Conservation (phyloP, 2,113 vertebrate genomes). For the Dascyllus trimaculatus region DNA sequence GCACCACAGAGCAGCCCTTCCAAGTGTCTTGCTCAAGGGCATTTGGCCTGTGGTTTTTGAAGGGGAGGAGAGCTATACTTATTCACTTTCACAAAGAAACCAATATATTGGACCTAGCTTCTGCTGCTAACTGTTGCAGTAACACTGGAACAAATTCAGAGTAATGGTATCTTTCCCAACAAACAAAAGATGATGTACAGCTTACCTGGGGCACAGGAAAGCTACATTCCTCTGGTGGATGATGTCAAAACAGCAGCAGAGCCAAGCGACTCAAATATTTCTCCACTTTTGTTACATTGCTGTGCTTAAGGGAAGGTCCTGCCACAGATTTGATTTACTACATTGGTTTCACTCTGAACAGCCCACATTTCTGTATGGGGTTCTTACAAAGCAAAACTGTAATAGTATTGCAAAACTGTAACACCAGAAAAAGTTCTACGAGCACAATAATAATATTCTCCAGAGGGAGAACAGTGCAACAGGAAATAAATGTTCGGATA, state of each 20-base stretch:
- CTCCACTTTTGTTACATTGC: slow-evolving; percentile 45
- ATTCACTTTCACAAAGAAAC: slow-evolving; percentile 36
- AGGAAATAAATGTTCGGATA: slow-evolving; percentile 12
- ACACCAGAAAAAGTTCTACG: background rate
- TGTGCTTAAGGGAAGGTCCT: slow-evolving; percentile 54
- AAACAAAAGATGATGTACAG: slow-evolving; percentile 72
- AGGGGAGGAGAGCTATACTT: slow-evolving; percentile 12
- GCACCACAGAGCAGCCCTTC: background rate
- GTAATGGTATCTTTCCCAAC: slow-evolving; percentile 54
- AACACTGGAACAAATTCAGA: slow-evolving; percentile 57
- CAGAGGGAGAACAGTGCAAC: background rate
- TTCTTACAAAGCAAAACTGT: slow-evolving; percentile 23
- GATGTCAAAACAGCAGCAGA: slow-evolving; percentile 48
- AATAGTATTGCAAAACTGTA: slow-evolving; percentile 8
- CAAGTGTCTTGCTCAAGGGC: slow-evolving; percentile 20
- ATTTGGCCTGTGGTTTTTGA: slow-evolving; percentile 7
- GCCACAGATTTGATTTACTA: slow-evolving; percentile 53
- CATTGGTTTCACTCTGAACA: slow-evolving; percentile 35
- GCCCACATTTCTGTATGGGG: slow-evolving; percentile 24
- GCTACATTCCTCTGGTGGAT: slow-evolving; percentile 41
- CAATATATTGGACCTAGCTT: slow-evolving; percentile 43
- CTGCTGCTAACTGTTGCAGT: slow-evolving; percentile 34
- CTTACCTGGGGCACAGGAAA: slow-evolving; percentile 70
- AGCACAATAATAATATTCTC: slow-evolving; percentile 1
- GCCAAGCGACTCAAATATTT: slow-evolving; percentile 48